Percentiles rank a stretch among this genome's conserved stretches.
Conservation (phyloP, 2,113 vertebrate genomes). For the Synodontis membranacea region DNA sequence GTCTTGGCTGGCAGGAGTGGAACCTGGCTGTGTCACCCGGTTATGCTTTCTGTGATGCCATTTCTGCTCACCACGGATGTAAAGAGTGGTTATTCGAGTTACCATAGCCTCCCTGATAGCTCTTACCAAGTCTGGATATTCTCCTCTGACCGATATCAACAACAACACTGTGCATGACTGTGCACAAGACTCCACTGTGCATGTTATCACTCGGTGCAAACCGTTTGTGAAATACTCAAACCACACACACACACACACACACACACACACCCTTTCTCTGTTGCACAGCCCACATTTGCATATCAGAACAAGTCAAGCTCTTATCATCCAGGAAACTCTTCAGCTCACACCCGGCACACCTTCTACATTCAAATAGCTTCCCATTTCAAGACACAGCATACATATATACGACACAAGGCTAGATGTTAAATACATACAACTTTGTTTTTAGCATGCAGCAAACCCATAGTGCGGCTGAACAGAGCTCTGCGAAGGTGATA, state of each 20-base stretch:
- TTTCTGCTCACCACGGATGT: neutral
- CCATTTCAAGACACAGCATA: neutral
- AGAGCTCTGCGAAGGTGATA: neutral
- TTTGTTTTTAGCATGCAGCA: constrained; percentile 7
- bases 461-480: neutral
- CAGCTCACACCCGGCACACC: neutral
- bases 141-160: neutral
- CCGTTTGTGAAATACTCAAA: neutral
- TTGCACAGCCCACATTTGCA: neutral
- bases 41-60: neutral
- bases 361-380: neutral
- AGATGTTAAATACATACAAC: neutral
- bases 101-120: neutral
- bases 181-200: neutral
- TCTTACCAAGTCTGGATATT: neutral
- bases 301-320: neutral
- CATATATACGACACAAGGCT: neutral
- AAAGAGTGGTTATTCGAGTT: too few relatives aligned
- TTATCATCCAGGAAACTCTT: neutral
- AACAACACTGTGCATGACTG: neutral
- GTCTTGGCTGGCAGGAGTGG: neutral
- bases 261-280: neutral
- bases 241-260: neutral
- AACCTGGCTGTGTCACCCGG: neutral
- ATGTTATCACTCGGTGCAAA: neutral